Evolutionary conservation across 2,888 invertebrate species (phyloP), one percentile per base, ranked within the genome.

Genomic region (Teleogryllus oceanicus): DNA sequence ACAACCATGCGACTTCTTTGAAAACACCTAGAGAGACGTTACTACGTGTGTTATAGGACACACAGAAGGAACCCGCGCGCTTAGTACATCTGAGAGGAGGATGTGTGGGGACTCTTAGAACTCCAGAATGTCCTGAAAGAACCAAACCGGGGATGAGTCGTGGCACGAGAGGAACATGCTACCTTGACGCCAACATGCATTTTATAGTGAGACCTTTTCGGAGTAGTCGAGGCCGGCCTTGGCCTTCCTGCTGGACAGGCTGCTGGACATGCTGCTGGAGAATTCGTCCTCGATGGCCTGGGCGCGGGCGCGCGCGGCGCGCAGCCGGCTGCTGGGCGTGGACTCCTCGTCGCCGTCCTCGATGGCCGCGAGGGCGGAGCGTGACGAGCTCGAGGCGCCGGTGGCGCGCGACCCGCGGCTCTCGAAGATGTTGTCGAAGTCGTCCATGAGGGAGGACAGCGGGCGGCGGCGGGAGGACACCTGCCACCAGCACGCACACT

Each of bases 191-290:
- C 16, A 77, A 78, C 50, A 50, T 16, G 20, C 78, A 50, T 50
- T 24, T 78, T 50, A n/a, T 50, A 50, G 78, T 18, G 62, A 62
- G 62, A 62, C 62, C 86, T 92, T 92, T 83, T 92, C 91, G 5
- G 92, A 90, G 83, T 92, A 88, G 81, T 89, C 89, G 18, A n/a
- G 24, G 13, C 76, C 79, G n/a, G 21, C 2, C 21, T 50, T n/a
- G 81, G 8, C 92, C 92, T 8, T 92, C 91, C 80, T 89, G 88
- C 84, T 92, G 92, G 24, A 92, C 87, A 77, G 92, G 21, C 75
- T 75, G 75, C 75, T 24, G 24, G 21, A 24, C n/a, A 24, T 24
- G 21, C 37, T 24, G 75, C 75, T 75, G 75, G 24, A 75, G 21
- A 75, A 75, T 10, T 75, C 75, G n/a, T 75, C 75, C 21, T 78